Percentiles rank a stretch among this genome's conserved stretches.
These are phyloP conservation scores for Melanotus villosus DNA, from an alignment of 2,888 invertebrate species.

Conservation along the genomic window DNA sequence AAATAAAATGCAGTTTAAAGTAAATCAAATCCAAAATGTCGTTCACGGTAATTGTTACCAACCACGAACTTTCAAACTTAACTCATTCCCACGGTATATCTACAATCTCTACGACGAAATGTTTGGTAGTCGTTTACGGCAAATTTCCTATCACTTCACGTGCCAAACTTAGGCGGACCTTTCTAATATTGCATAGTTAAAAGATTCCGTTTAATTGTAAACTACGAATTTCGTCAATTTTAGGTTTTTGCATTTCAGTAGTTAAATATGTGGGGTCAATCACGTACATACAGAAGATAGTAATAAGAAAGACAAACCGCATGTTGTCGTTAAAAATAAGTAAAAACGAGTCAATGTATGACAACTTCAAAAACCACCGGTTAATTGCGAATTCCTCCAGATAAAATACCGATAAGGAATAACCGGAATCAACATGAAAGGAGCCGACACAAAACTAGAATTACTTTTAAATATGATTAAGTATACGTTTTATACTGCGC, in stretches of 20 bases:
- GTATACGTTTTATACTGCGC: not conserved
- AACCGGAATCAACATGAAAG: slow-evolving; percentile 17
- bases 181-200: not conserved
- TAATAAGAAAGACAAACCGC: slow-evolving; percentile 11
- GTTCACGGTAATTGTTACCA: not conserved
- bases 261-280: not conserved
- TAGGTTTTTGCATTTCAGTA: too few relatives aligned
- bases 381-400: slow-evolving; percentile 10
- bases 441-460: slow-evolving; percentile 12
- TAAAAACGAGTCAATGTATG: not conserved
- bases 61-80: not conserved
- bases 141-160: not conserved
- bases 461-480: slow-evolving; percentile 17
- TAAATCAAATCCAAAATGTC: too few relatives aligned
- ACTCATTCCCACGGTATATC: not conserved
- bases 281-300: not conserved
- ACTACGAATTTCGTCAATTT: not conserved
- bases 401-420: slow-evolving; percentile 20
- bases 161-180: not conserved
- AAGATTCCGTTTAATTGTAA: not conserved
- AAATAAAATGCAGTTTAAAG: too few relatives aligned
- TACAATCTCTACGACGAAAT: not conserved
- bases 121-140: not conserved
- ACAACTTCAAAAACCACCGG: slow-evolving; percentile 17
- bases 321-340: not conserved